A percentile compares a stretch with the other conserved stretches of the same genome.
Evolutionary conservation across 2,113 vertebrate species (phyloP).

Genomic region (Struthidea cinerea): DNA sequence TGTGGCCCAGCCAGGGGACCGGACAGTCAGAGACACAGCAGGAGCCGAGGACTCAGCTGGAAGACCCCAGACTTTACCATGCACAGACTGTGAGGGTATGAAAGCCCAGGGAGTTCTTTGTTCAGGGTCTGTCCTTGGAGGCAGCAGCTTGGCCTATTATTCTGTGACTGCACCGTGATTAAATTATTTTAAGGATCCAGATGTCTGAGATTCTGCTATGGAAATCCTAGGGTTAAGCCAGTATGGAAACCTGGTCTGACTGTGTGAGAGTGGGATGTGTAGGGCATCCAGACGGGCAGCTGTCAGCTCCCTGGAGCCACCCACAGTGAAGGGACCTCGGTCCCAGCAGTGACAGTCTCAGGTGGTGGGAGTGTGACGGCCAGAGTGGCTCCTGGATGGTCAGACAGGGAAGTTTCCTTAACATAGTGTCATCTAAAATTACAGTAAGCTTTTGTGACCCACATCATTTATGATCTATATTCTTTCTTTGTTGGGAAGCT

Average conservation of each 20-base stretch:
- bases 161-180: neutral
- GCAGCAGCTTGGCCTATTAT: neutral
- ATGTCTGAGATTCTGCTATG: neutral
- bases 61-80: neutral
- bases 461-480: neutral
- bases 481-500: neutral
- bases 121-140: neutral
- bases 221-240: neutral
- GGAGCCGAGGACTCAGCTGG: neutral
- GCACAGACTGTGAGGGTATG: neutral
- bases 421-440: neutral
- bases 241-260: neutral
- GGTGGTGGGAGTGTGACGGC: neutral
- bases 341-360: neutral
- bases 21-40: neutral
- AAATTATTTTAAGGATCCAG: neutral
- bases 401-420: neutral
- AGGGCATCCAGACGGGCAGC: fast-evolving
- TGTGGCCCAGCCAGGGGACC: neutral
- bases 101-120: neutral
- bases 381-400: neutral
- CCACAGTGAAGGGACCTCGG: fast-evolving
- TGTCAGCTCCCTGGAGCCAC: neutral
- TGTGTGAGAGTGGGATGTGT: neutral
- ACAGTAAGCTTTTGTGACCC: neutral